Conservation (phyloP, 2,797 vertebrate genomes). For the Tenualosa ilisha region DNA sequence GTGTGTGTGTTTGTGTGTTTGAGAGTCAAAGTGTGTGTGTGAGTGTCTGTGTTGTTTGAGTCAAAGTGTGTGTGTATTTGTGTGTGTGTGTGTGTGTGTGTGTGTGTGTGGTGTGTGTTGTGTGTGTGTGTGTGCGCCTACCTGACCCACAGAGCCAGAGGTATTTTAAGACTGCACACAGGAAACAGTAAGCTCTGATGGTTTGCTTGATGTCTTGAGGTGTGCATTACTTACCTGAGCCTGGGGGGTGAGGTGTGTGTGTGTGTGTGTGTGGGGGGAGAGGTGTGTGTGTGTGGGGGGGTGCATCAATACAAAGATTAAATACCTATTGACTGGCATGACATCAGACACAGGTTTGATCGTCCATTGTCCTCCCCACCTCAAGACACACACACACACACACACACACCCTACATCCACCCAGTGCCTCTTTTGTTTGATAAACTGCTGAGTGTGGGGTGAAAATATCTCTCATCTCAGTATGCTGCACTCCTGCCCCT, state of each 20-base stretch:
- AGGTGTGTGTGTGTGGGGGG: slow-evolving; percentile 45
- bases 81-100: not conserved
- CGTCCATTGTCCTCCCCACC: slow-evolving; percentile 72
- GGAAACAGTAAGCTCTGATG: slow-evolving; percentile 58
- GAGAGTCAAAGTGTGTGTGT: not conserved
- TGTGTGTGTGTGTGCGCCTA: slow-evolving; percentile 56
- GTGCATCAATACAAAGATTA: slow-evolving; percentile 76
- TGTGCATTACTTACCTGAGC: slow-evolving; percentile 82
- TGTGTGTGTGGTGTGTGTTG: not conserved
- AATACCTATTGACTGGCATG: slow-evolving; percentile 79
- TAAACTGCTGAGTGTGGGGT: slow-evolving; percentile 84
- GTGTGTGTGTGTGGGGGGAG: slow-evolving; percentile 60
- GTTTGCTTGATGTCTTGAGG: slow-evolving; percentile 77
- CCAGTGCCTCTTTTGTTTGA: slow-evolving; percentile 82
- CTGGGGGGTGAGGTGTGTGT: slow-evolving; percentile 64
- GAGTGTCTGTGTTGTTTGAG: not conserved
- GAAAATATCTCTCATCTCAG: slow-evolving; percentile 81
- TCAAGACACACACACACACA: not conserved
- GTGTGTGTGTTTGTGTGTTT: not conserved
- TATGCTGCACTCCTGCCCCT: slow-evolving; percentile 75
- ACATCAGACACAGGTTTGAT: slow-evolving; percentile 79
- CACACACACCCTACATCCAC: slow-evolving; percentile 54
- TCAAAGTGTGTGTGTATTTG: not conserved
- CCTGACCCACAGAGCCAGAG: slow-evolving; percentile 62
- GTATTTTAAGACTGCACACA: slow-evolving; percentile 64